Conservation (phyloP, 1,140 invertebrate species). For the Neuroterus valhalla region DNA sequence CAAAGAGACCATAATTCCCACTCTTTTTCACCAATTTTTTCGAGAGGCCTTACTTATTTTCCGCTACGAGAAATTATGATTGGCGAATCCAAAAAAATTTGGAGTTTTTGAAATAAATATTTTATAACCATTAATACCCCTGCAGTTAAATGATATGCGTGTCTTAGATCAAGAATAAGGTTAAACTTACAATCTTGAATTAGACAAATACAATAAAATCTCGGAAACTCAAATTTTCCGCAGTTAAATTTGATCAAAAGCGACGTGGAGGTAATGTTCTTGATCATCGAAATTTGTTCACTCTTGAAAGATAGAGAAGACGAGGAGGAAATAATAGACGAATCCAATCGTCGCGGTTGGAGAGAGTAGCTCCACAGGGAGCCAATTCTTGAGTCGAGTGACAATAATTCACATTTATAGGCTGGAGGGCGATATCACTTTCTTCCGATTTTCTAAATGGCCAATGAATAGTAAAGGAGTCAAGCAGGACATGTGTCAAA, state of each 20-base stretch:
- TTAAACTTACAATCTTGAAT: background rate
- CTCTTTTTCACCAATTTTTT: too few relatives aligned
- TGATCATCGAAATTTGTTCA: conserved; percentile 23
- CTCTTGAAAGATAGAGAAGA: background rate
- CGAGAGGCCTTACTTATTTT: too few relatives aligned
- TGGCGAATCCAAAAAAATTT: too few relatives aligned
- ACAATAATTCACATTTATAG: conserved; percentile 16
- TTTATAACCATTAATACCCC: too few relatives aligned
- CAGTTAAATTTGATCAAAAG: background rate
- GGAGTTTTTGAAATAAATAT: too few relatives aligned
- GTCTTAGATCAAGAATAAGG: background rate
- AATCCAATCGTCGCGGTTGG: background rate
- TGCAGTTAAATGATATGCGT: too few relatives aligned
- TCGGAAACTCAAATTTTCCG: background rate
- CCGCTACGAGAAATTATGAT: too few relatives aligned
- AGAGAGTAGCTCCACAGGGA: background rate
- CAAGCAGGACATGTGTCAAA: background rate
- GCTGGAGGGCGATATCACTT: background rate
- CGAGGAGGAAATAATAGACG: conserved; percentile 21
- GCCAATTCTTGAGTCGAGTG: background rate
- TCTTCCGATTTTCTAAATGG: background rate
- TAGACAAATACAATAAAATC: conserved; percentile 6
- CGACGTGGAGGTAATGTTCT: conserved; percentile 4
- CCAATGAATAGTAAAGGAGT: background rate
- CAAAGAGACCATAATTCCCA: too few relatives aligned